Evolutionary conservation across 2,888 invertebrate genomes (phyloP), one percentile per base, ranked within the genome.

Genomic region (Lycia hirtaria): DNA sequence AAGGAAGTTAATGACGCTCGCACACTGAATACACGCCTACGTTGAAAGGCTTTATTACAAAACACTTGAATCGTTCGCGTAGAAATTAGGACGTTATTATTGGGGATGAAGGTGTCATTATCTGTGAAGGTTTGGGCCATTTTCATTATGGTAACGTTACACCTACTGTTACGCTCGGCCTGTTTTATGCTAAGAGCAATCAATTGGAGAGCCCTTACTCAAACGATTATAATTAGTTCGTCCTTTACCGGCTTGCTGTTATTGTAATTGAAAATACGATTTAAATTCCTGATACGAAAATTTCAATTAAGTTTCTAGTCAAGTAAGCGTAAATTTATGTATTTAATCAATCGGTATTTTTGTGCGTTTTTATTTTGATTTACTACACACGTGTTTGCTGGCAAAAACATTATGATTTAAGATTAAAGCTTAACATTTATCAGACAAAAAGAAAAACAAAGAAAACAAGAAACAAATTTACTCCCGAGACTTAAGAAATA

Each of bases 1-100:
- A 87, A 87, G 82, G 80, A 76, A 83, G 77, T 82, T 87, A 88
- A 88, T 85, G 87, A 86, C 75, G 78, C 71, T 49, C 57, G 52
- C 57, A 58, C 52, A 48, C 52, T 83, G 85, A 86, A 85, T 85
- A 83, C 80, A 75, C 75, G 81, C 81, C 82, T 72, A 73, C 71
- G 65, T 66, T 68, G 75, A 79, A 81, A 81, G 73, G 73, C 75
- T 82, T 83, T 81, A 80, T 81, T 83, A 75, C 72, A 78, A 82
- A 81, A 78, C 70, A 80, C 78, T 83, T 78, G 74, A 75, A 75
- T 78, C 68, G 68, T 68, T 68, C 67, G 71, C 73, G 72, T 71
- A 78, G 66, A 75, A 75, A 78, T 77, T 72, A 76, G 69, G 56
- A 64, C 67, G 68, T 64, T 57, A 71, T 75, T 75, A 69, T 58